Conservation (phyloP, 1,140 invertebrate genomes). For the Drosophila subpulchrella region DNA sequence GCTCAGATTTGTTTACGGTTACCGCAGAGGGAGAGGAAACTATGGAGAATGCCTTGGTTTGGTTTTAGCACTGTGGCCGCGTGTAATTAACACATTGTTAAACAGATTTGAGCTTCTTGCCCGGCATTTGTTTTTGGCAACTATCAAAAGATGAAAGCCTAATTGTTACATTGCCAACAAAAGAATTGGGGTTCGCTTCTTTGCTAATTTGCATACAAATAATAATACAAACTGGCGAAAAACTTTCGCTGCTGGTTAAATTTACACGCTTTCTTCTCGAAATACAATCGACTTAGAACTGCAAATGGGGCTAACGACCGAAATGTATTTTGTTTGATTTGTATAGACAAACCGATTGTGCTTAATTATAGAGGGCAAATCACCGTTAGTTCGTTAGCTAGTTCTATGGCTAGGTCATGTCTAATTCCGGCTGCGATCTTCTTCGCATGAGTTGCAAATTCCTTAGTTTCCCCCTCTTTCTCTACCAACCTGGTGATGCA, state of each 20-base stretch:
- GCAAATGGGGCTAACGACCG: constrained; percentile 58
- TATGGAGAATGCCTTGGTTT: constrained; percentile 19
- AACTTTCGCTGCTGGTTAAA: constrained; percentile 70
- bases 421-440: constrained; percentile 32
- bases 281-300: constrained; percentile 44
- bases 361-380: constrained; percentile 53
- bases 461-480: background rate
- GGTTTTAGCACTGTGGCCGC: constrained; percentile 43
- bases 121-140: constrained; percentile 41
- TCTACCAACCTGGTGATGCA: constrained; percentile 52
- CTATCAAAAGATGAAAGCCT: constrained; percentile 47
- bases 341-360: constrained; percentile 35
- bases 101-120: constrained; percentile 43
- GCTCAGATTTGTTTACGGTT: constrained; percentile 76
- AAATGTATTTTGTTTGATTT: constrained; percentile 56
- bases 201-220: constrained; percentile 76
- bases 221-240: constrained; percentile 53
- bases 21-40: constrained; percentile 7
- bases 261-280: constrained; percentile 78
- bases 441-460: constrained; percentile 61
- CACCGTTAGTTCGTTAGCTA: constrained; percentile 42
- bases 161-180: constrained; percentile 66
- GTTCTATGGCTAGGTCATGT: constrained; percentile 42
- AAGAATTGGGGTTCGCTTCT: constrained; percentile 44
- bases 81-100: constrained; percentile 79